Percentiles rank a stretch among this genome's conserved stretches.
phyloP scores from a whole-genome alignment of 2,888 invertebrate genomes.

The Pasiphila rectangulata region DNA sequence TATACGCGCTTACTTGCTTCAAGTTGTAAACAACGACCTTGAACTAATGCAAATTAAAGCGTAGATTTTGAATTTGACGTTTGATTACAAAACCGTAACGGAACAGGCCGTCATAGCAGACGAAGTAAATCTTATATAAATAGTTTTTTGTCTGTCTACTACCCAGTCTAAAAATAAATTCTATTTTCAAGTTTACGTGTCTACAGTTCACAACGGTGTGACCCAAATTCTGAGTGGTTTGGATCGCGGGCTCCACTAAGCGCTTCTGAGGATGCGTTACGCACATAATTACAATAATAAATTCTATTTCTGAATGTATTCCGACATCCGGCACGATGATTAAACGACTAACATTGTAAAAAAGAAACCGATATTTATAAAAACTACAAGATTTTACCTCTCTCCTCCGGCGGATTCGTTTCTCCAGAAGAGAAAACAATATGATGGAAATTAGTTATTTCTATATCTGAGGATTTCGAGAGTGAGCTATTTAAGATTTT shows the following conservation, averaged over 20 bases:
- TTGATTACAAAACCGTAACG: too few relatives aligned
- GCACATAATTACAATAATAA: slow-evolving; percentile 22
- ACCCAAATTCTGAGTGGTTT: slow-evolving; percentile 66
- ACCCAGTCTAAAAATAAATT: slow-evolving; percentile 57
- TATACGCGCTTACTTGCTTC: slow-evolving; percentile 37
- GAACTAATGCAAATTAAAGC: too few relatives aligned
- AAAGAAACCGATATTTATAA: slow-evolving; percentile 5
- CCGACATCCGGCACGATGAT: slow-evolving; percentile 27
- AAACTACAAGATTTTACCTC: background rate
- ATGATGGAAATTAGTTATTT: too few relatives aligned
- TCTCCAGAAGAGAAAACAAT: slow-evolving; percentile 23
- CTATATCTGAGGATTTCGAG: too few relatives aligned
- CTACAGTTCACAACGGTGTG: slow-evolving; percentile 59
- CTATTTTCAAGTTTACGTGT: slow-evolving; percentile 75
- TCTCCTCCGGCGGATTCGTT: background rate
- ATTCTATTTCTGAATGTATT: slow-evolving; percentile 23
- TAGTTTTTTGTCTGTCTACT: slow-evolving; percentile 53
- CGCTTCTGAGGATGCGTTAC: slow-evolving; percentile 16
- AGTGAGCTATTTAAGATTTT: too few relatives aligned
- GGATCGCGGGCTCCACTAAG: slow-evolving; percentile 41
- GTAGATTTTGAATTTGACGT: too few relatives aligned
- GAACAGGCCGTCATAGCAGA: slow-evolving; percentile 22
- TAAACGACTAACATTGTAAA: slow-evolving; percentile 12
- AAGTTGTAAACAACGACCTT: slow-evolving; percentile 22
- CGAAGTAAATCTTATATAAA: slow-evolving; percentile 21